phyloP scores from a whole-genome alignment of 2,113 vertebrate species.

The Pica pica region DNA sequence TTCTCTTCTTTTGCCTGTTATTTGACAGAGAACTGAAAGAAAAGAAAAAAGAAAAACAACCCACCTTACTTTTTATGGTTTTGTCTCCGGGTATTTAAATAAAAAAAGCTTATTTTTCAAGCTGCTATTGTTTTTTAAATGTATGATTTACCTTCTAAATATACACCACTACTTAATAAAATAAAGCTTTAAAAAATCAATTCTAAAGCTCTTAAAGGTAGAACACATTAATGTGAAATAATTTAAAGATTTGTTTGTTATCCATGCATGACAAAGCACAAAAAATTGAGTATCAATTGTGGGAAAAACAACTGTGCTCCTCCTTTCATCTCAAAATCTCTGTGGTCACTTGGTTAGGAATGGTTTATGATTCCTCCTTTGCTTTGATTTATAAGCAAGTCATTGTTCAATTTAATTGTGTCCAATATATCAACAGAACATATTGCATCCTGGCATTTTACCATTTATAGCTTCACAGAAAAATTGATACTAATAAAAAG shows the following conservation, averaged over 20 bases:
- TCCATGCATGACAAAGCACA: not conserved
- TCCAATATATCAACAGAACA: slow-evolving; percentile 56
- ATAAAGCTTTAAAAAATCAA: not conserved
- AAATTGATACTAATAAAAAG: slow-evolving; percentile 72
- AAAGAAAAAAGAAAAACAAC: not conserved
- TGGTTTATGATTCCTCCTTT: slow-evolving; percentile 52
- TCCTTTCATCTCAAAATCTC: slow-evolving; percentile 42
- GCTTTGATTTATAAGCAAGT: slow-evolving; percentile 68
- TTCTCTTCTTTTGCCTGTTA: not conserved
- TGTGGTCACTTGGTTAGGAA: slow-evolving; percentile 37
- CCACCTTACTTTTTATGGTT: not conserved
- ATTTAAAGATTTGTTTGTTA: not conserved
- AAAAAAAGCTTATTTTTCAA: not conserved
- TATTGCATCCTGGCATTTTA: slow-evolving; percentile 43
- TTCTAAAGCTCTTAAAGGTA: not conserved
- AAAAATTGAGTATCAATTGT: not conserved
- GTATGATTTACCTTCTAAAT: not conserved
- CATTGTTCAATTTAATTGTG: slow-evolving; percentile 68
- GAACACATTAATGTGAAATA: not conserved
- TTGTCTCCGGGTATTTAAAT: not conserved
- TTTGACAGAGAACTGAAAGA: not conserved
- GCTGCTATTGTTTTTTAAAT: not conserved
- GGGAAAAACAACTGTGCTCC: not conserved
- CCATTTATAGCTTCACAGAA: slow-evolving; percentile 62
- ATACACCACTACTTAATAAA: not conserved